Evolutionary conservation across 1,140 invertebrate species (phyloP).

Genomic region (Condylostylus longicornis): DNA sequence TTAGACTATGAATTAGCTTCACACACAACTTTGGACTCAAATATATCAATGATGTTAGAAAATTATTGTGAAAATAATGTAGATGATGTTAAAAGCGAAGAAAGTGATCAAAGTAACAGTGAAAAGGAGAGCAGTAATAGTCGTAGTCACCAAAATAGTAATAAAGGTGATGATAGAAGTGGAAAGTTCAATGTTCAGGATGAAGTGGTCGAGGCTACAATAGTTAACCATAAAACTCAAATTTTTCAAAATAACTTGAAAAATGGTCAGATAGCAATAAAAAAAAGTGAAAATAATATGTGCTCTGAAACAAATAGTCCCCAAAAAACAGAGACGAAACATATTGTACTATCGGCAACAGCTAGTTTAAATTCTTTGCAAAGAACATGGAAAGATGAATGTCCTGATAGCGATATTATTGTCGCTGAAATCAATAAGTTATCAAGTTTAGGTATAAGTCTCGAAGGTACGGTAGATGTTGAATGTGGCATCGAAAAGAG

Average conservation of each 20-base stretch:
- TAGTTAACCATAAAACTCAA: too few relatives aligned
- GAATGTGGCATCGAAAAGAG: conserved; percentile 67
- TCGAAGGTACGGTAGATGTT: conserved; percentile 84
- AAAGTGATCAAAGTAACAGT: conserved; percentile 7
- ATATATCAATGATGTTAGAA: conserved; percentile 34
- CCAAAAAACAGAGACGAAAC: not conserved
- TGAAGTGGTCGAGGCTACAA: too few relatives aligned
- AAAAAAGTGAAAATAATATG: conserved; percentile 5
- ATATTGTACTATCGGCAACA: conserved; percentile 9
- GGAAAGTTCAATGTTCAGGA: conserved; percentile 7
- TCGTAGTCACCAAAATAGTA: not conserved
- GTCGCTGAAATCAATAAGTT: conserved; percentile 73
- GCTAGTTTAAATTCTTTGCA: conserved; percentile 23
- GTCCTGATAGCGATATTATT: conserved; percentile 56
- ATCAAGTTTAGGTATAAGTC: conserved; percentile 74
- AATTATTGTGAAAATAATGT: conserved; percentile 17
- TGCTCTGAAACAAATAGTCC: not conserved
- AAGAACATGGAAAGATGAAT: conserved; percentile 50
- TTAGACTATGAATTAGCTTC: conserved; percentile 49
- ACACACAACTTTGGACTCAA: conserved; percentile 45
- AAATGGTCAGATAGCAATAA: too few relatives aligned
- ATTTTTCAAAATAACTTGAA: too few relatives aligned
- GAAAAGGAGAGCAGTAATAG: conserved; percentile 16
- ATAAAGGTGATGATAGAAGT: conserved; percentile 13
- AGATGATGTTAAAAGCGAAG: conserved; percentile 9